Base-by-base conservation (phyloP, 1,140 invertebrate genomes). In the Ceratoteleas bidentatus region DNA sequence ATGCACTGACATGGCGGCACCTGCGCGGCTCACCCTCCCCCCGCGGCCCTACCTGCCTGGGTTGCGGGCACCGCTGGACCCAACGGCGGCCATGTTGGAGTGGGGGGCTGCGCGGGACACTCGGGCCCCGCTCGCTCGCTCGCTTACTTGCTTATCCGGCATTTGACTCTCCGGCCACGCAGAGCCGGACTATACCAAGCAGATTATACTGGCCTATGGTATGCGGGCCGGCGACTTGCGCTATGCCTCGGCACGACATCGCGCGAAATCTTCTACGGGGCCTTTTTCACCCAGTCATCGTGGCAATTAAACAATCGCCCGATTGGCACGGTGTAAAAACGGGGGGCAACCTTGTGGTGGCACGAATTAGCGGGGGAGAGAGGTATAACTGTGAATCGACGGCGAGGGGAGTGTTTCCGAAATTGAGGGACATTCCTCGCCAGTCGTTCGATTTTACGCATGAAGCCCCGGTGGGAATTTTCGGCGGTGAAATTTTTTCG, bases 1-100 rank as follows among this genome's bases (percentile, higher is more conserved):
- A 89, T 91, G 89, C 87, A 91, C 90, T 91, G 90, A 90, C 89
- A 91, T 91, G 90, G 90, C 90, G 90, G 90, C 90, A 91, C 90
- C 90, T 91, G 90, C 87, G 86, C 85, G 86, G 69, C 85, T 82
- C 86, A 86, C 86, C 87, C 87, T 89, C 87, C 87, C 88, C 86
- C 86, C 72, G 50, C 66, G 53, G 81, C 69, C 85, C 83, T 76
- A 80, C 82, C 76, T 84, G 85, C 77, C 84, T 85, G 84, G 82
- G 77, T 84, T 86, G 86, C 81, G 82, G 85, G 84, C 77, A 84
- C 85, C 82, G 81, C 85, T 88, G 87, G 85, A 85, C 85, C 85
- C 85, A 72, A 81, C 87, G 85, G 87, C 87, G 85, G 89, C 89
- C 90, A 91, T 91, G 84, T 91, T 91, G 87, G 84, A 90, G 90